A percentile compares a stretch with the other conserved stretches of the same genome.
Conservation (phyloP, 1,140 invertebrate species). For the Lutraria rhynchaena region DNA sequence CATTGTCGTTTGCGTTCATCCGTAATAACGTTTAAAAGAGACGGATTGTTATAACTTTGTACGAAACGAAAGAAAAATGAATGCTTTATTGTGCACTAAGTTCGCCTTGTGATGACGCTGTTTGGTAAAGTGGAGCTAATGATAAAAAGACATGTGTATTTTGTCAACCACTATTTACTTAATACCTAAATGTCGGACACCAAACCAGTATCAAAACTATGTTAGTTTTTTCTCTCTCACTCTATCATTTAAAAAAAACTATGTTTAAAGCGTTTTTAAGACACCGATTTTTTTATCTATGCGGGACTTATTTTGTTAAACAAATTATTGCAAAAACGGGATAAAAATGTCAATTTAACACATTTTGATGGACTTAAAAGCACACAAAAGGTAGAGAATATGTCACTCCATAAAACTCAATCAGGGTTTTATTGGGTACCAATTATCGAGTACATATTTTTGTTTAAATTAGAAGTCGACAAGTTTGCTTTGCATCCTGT, state of each 20-base stretch:
- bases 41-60: background rate
- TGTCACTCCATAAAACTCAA: background rate
- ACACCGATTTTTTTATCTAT: too few species aligned
- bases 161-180: constrained; percentile 31
- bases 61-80: too few species aligned
- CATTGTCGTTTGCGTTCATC: constrained; percentile 8
- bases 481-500: background rate
- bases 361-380: background rate
- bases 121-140: background rate
- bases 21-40: constrained; percentile 25
- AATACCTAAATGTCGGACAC: constrained; percentile 14
- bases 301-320: too few species aligned
- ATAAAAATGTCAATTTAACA: constrained; percentile 38
- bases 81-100: too few species aligned
- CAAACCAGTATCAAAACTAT: constrained; percentile 15
- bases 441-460: constrained; percentile 34
- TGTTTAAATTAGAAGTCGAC: constrained; percentile 11
- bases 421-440: background rate
- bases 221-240: background rate
- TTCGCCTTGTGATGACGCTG: too few species aligned
- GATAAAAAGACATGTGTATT: constrained; percentile 36
- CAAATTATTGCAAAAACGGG: background rate
- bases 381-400: background rate
- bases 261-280: background rate
- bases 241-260: constrained; percentile 14